Evolutionary conservation across 2,888 invertebrate genomes (phyloP), one percentile per base, ranked within the genome.

Genomic region (Sphaerophoria rueppellii): DNA sequence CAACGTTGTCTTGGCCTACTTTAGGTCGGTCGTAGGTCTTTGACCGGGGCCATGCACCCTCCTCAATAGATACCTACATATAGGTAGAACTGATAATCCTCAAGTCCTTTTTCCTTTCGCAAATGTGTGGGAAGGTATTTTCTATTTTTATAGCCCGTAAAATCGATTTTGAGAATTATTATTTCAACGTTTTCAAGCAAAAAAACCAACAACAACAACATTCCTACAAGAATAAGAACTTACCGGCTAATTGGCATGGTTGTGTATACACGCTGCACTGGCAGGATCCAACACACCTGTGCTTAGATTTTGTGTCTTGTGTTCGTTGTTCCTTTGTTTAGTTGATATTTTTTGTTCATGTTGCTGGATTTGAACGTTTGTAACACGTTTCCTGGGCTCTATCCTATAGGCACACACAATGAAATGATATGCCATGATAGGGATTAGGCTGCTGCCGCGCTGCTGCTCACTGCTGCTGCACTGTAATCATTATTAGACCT

Each of bases 111-210:
- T 46, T 71, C 16, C 54, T 48, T 63, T 67, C 71, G 4, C 60
- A 43, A 48, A 32, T 24, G 48, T 58, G 65, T 50, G 24, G 40
- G 50, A 40, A 63, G 46, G 57, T 70, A 57, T 55, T 67, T 67
- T 55, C 71, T 40, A 71, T 65, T 43, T 65, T 58, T 60, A 57
- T 65, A 43, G 58, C 12, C 63, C 63, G 34, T 63, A 73, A 78
- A 73, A 83, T 83, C 82, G 82, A 83, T 83, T 83, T 83, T 40
- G 67, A 55, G 71, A 79, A 83, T 83, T 79, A 83, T 83, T 74
- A 75, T 74, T 71, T 67, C 65, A 78, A 73, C 70, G 32, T 60
- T 75, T 74, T 12, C n/a, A 70, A 61, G 48, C n/a, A 50, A 16
- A 50, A 2, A 24, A 46, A 32, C 6, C 32, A 63, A 63, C 61